Conservation (phyloP, 2,888 invertebrate genomes). For the Hylaea fasciaria region DNA sequence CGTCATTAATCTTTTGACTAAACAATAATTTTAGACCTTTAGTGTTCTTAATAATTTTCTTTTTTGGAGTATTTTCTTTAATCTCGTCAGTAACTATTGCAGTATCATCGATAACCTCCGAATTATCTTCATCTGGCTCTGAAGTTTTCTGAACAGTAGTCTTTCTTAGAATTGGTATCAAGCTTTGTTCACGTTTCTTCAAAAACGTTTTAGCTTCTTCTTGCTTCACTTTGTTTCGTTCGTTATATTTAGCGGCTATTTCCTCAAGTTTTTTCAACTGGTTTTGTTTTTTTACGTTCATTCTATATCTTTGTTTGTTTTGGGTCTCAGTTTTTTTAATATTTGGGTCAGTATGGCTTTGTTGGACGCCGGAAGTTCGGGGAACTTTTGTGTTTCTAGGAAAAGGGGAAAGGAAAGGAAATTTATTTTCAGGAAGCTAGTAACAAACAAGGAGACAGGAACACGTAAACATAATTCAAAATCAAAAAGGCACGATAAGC, state of each 20-base stretch:
- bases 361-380: conserved; percentile 57
- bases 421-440: conserved; percentile 45
- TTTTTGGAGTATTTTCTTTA: conserved; percentile 10
- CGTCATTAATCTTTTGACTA: conserved; percentile 21
- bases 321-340: conserved; percentile 52
- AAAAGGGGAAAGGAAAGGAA: conserved; percentile 78
- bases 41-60: conserved; percentile 4
- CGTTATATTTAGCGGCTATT: conserved; percentile 68
- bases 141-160: conserved; percentile 37
- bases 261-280: conserved; percentile 75
- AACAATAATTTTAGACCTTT: conserved; percentile 9
- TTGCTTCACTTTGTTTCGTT: conserved; percentile 54
- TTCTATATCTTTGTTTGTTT: conserved; percentile 57
- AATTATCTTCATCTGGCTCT: conserved; percentile 33
- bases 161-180: conserved; percentile 66
- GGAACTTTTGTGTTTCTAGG: conserved; percentile 69
- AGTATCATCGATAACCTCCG: conserved; percentile 4
- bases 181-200: conserved; percentile 58
- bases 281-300: conserved; percentile 65
- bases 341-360: conserved; percentile 64
- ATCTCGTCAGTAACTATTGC: conserved; percentile 16
- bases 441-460: conserved; percentile 83
- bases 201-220: conserved; percentile 43
- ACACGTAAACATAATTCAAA: conserved; percentile 44
- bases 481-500: conserved; percentile 32